A percentile compares a stretch with the other conserved stretches of the same genome.
Conservation (phyloP, 2,888 invertebrate species). For the Lasius fuliginosus region DNA sequence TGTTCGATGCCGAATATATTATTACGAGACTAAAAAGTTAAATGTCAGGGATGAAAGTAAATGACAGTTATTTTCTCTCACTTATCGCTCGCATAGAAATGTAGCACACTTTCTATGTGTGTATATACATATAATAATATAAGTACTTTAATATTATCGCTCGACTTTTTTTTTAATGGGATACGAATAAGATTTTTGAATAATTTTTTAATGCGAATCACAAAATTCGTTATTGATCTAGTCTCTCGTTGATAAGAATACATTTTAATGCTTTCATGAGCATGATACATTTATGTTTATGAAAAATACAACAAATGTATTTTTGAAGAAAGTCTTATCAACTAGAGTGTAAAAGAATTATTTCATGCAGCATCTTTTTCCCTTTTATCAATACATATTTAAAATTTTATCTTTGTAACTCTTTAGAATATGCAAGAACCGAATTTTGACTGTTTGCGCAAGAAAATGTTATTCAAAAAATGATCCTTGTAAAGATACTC, state of each 20-base stretch:
- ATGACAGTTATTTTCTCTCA: conserved; percentile 49
- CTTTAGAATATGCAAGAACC: conserved; percentile 18
- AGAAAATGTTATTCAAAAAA: conserved; percentile 1
- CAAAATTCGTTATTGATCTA: not conserved
- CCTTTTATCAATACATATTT: not conserved
- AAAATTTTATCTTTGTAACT: conserved; percentile 8
- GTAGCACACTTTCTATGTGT: not conserved
- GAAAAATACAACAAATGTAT: conserved; percentile 33
- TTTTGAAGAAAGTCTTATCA: conserved; percentile 18
- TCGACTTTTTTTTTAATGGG: conserved; percentile 14
- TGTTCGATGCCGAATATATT: conserved; percentile 37
- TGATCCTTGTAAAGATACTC: not conserved
- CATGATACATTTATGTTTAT: conserved; percentile 18
- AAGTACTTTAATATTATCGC: conserved; percentile 20
- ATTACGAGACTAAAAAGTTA: conserved; percentile 22
- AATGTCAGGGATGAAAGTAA: conserved; percentile 42
- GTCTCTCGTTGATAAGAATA: not conserved
- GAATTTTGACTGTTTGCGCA: not conserved
- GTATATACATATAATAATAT: conserved; percentile 16
- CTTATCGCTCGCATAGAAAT: conserved; percentile 22
- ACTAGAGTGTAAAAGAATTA: not conserved
- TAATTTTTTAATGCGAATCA: conserved; percentile 25
- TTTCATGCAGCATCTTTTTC: conserved; percentile 1
- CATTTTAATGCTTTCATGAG: not conserved
- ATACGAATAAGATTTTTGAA: conserved; percentile 6